Evolutionary conservation across 2,797 vertebrate species (phyloP).

Genomic region (Tauraco hartlaubi): DNA sequence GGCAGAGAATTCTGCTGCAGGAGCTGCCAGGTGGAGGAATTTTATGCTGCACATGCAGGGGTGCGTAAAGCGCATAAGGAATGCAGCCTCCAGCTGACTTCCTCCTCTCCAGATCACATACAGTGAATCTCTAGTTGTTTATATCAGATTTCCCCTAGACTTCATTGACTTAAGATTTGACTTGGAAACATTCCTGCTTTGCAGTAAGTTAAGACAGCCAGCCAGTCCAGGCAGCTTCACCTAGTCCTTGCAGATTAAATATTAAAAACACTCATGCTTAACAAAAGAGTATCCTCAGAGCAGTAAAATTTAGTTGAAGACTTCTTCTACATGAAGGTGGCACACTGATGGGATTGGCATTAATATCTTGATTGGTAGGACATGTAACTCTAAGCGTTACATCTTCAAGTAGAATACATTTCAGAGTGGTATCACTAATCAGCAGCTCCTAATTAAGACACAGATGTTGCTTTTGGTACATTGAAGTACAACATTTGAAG

Average conservation of each 20-base stretch:
- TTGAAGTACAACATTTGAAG: background rate
- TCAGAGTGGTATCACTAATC: background rate
- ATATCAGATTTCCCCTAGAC: background rate
- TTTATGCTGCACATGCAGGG: background rate
- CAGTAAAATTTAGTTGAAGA: background rate
- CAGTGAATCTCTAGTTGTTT: background rate
- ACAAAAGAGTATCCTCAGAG: background rate
- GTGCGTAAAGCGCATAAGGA: rapidly evolving
- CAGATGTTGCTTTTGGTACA: background rate
- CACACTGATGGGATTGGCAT: background rate
- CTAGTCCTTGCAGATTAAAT: background rate
- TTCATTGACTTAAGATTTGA: background rate
- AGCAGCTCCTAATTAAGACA: background rate
- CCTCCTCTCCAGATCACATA: background rate
- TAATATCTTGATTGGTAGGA: background rate
- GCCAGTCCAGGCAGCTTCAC: background rate
- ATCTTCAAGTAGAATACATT: background rate
- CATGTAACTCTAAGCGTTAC: background rate
- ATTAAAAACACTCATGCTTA: background rate
- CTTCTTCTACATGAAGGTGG: background rate
- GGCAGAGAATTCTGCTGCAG: background rate
- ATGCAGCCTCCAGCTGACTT: background rate
- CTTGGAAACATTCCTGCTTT: background rate
- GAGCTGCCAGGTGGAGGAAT: background rate
- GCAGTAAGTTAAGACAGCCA: background rate